Evolutionary conservation across 2,888 invertebrate genomes (phyloP).

Genomic region (Plagodis dolabraria): DNA sequence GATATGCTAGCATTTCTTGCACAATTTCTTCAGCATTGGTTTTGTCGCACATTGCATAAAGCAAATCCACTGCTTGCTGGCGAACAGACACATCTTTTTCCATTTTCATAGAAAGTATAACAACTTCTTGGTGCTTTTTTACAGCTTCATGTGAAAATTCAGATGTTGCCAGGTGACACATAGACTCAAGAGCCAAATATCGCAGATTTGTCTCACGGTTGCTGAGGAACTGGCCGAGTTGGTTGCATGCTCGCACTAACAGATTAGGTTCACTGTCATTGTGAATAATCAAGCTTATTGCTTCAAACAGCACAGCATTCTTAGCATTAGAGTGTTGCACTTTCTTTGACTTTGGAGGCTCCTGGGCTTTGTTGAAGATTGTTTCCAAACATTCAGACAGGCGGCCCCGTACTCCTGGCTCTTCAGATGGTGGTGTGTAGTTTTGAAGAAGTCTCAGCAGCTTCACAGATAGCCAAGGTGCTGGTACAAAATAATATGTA

Average conservation of each 20-base stretch:
- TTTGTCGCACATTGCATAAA: constrained; percentile 99
- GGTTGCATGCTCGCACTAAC: constrained; percentile 98
- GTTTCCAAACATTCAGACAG: constrained; percentile 99
- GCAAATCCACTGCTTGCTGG: constrained; percentile 98
- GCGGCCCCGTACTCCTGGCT: constrained; percentile 96
- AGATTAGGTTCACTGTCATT: constrained; percentile 99
- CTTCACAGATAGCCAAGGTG: constrained; percentile 99
- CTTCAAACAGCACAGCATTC: constrained; percentile 99
- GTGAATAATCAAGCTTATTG: constrained; percentile 99
- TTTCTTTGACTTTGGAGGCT: constrained; percentile 99
- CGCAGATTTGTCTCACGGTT: constrained; percentile 99
- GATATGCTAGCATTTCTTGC: constrained; percentile 99
- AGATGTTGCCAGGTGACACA: constrained; percentile 99
- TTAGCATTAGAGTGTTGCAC: constrained; percentile 99
- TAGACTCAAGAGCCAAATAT: constrained; percentile 98
- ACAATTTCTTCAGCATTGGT: constrained; percentile 99
- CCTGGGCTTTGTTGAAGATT: constrained; percentile 99
- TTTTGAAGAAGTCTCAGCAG: constrained; percentile 97
- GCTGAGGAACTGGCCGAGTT: constrained; percentile 98
- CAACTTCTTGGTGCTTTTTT: constrained; percentile 99
- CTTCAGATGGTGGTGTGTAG: constrained; percentile 98
- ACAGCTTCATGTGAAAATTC: constrained; percentile 99
- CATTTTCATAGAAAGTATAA: constrained; percentile 99
- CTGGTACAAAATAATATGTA: constrained; percentile 99
- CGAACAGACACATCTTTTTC: constrained; percentile 99